These are phyloP conservation scores for Geotrypetes seraphini DNA, from an alignment of 2,797 vertebrate species.

Conservation along the genomic window DNA sequence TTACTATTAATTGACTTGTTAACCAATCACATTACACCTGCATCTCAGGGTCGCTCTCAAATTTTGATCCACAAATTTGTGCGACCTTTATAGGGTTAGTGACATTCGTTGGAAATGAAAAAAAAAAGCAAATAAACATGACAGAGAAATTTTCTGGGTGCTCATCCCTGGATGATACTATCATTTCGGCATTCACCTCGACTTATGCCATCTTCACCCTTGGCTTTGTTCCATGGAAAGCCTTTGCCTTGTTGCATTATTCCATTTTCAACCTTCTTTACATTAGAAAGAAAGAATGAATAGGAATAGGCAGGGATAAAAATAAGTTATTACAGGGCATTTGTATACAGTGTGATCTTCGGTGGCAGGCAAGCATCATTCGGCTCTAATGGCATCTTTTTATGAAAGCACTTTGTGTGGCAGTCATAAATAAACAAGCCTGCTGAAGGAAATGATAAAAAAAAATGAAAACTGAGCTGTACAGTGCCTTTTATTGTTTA, in stretches of 20 bases:
- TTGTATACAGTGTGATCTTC: conserved; percentile 34
- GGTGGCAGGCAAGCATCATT: conserved; percentile 39
- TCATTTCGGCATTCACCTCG: too few relatives aligned
- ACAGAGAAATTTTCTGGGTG: too few relatives aligned
- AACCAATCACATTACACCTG: too few relatives aligned
- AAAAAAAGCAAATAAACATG: too few relatives aligned
- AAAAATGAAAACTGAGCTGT: conserved; percentile 46
- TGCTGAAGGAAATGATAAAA: conserved; percentile 22
- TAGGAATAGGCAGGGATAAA: conserved; percentile 45
- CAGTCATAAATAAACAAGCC: conserved; percentile 28
- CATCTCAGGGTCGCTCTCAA: too few relatives aligned
- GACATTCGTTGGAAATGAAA: too few relatives aligned
- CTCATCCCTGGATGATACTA: too few relatives aligned
- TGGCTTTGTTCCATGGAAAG: conserved; percentile 13
- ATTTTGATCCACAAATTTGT: too few relatives aligned
- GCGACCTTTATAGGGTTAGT: too few relatives aligned
- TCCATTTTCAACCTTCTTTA: conserved; percentile 14
- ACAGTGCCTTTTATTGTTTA: conserved; percentile 12
- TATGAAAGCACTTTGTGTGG: conserved; percentile 14
- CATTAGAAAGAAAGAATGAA: conserved; percentile 33
- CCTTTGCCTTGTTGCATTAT: too few relatives aligned
- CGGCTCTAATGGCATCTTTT: conserved; percentile 26
- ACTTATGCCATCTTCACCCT: conserved; percentile 40
- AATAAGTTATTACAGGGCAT: conserved; percentile 39
- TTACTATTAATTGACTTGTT: too few relatives aligned